Evolutionary conservation across 2,113 vertebrate genomes (phyloP).

Genomic region (Pseudolaguvia tuberculata): DNA sequence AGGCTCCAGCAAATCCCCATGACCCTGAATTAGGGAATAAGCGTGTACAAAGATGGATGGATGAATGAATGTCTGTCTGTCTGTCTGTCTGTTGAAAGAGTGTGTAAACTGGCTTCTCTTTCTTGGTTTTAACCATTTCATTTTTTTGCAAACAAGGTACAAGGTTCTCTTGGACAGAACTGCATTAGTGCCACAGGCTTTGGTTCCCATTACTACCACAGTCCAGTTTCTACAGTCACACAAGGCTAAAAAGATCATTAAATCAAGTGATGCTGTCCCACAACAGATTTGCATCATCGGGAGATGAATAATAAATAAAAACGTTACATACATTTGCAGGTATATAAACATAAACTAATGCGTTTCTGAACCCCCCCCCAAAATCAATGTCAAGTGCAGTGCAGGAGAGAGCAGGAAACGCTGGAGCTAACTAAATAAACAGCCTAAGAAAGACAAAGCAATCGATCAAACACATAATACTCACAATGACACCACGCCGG

Average conservation of each 20-base stretch:
- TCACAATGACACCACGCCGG: not conserved
- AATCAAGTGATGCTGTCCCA: not conserved
- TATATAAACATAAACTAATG: not conserved
- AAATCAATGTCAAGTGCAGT: not conserved
- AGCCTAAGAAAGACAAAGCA: not conserved
- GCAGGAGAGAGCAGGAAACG: not conserved
- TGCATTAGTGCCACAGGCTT: conserved; percentile 16
- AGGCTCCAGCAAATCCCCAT: too few relatives aligned
- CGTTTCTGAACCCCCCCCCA: too few relatives aligned
- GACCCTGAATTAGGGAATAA: too few relatives aligned
- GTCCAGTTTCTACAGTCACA: conserved; percentile 48
- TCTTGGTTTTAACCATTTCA: too few relatives aligned
- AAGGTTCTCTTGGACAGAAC: too few relatives aligned
- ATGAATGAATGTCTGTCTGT: too few relatives aligned
- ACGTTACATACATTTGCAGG: not conserved
- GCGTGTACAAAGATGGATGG: too few relatives aligned
- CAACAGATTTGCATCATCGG: not conserved
- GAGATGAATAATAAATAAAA: not conserved
- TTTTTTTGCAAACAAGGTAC: too few relatives aligned
- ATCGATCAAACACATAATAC: not conserved
- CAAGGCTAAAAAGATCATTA: conserved; percentile 10
- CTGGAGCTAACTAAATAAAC: not conserved
- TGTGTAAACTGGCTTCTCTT: too few relatives aligned
- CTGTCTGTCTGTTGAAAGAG: too few relatives aligned
- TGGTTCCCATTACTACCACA: not conserved